Conservation (phyloP, 1,140 invertebrate species). For the Trachymyrmex cornetzi region DNA sequence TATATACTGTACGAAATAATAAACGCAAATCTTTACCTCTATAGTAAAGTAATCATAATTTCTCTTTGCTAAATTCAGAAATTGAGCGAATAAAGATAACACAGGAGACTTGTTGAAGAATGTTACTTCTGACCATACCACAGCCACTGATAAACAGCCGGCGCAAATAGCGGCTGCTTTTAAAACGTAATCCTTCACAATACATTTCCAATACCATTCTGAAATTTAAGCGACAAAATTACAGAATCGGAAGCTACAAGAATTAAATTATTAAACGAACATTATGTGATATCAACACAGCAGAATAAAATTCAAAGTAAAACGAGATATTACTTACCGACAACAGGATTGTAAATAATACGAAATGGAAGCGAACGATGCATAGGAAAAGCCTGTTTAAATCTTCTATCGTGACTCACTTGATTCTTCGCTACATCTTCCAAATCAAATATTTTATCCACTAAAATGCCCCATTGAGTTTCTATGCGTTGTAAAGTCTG, state of each 20-base stretch:
- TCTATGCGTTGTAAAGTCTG: conserved; percentile 96
- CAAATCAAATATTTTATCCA: conserved; percentile 92
- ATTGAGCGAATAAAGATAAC: conserved; percentile 97
- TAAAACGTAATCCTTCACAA: conserved; percentile 91
- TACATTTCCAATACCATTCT: conserved; percentile 99
- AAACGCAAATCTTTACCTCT: conserved; percentile 90
- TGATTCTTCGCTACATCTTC: conserved; percentile 96
- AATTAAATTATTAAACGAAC: background rate
- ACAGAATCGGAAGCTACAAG: conserved; percentile 20
- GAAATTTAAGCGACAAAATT: conserved; percentile 77
- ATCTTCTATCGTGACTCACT: conserved; percentile 91
- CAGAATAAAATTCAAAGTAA: background rate
- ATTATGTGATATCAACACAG: background rate
- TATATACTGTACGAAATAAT: conserved; percentile 35
- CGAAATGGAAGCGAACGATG: conserved; percentile 87
- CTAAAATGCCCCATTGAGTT: conserved; percentile 96
- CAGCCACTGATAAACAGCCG: conserved; percentile 93
- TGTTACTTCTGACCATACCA: conserved; percentile 99
- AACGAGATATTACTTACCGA: conserved; percentile 87
- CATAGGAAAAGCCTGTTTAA: conserved; percentile 92
- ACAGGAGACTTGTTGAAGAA: conserved; percentile 97
- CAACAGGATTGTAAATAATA: conserved; percentile 89
- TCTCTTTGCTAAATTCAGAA: conserved; percentile 93
- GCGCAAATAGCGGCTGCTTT: conserved; percentile 92
- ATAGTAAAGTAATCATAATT: conserved; percentile 98